phyloP scores from a whole-genome alignment of 2,888 invertebrate species.

The Tinea trinotella region DNA sequence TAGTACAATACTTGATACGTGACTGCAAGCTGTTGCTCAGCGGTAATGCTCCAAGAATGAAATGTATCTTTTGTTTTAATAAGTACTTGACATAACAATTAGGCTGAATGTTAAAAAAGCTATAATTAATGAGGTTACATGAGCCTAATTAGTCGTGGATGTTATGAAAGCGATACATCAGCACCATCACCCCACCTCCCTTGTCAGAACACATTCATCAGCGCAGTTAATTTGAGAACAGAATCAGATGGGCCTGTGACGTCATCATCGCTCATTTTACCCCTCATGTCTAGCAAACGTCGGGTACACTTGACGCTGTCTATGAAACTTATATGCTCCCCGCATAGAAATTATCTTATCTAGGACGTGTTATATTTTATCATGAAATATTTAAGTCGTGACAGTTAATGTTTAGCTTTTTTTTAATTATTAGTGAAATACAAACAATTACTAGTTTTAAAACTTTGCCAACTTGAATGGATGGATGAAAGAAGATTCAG shows the following conservation, averaged over 20 bases:
- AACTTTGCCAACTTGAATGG: no score
- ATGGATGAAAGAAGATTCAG: no score
- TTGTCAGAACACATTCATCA: conserved; percentile 49
- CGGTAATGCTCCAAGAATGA: no score
- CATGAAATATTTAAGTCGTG: background rate
- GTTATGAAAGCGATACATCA: conserved; percentile 64
- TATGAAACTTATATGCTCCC: conserved; percentile 10
- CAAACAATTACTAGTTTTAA: no score
- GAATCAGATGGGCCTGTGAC: conserved; percentile 43
- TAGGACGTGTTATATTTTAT: background rate
- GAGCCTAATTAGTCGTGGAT: conserved; percentile 60
- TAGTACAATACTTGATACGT: no score
- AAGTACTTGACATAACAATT: no score
- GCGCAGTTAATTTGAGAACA: conserved; percentile 66
- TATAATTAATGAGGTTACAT: conserved; percentile 29
- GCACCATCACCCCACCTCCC: conserved; percentile 32
- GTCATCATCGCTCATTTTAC: conserved; percentile 59
- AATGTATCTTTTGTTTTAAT: no score
- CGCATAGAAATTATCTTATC: background rate
- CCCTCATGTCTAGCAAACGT: conserved; percentile 27
- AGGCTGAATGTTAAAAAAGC: background rate
- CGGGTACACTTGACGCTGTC: conserved; percentile 37
- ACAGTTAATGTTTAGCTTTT: no score
- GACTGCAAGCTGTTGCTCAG: no score
- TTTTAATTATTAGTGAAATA: no score